These are phyloP conservation scores for Sebastes itinus DNA, from an alignment of 2,797 vertebrate species.

Conservation along the genomic window DNA sequence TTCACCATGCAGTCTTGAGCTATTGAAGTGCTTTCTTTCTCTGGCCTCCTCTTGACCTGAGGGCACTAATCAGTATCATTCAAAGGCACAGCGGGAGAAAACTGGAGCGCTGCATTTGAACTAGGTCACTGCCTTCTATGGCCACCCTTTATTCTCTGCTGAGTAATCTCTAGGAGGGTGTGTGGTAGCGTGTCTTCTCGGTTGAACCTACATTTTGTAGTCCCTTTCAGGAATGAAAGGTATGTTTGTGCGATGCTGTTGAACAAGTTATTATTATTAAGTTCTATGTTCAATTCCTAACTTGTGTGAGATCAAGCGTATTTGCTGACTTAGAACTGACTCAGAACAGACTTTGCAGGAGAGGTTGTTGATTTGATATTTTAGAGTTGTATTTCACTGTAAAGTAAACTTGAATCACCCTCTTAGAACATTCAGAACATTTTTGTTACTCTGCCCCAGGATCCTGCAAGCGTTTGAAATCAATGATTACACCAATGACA, in stretches of 20 bases:
- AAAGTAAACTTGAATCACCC: not conserved
- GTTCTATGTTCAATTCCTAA: slow-evolving; percentile 12
- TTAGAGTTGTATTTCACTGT: not conserved
- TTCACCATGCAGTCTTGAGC: not conserved
- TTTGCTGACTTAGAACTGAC: not conserved
- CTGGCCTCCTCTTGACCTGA: slow-evolving; percentile 42
- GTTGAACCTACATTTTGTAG: slow-evolving; percentile 4
- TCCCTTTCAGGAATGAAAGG: slow-evolving; percentile 32
- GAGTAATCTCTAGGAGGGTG: slow-evolving; percentile 37
- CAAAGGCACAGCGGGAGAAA: slow-evolving; percentile 56
- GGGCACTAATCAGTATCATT: slow-evolving; percentile 54
- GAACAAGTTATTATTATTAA: too few relatives aligned
- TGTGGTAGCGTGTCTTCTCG: not conserved
- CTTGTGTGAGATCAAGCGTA: not conserved
- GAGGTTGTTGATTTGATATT: not conserved
- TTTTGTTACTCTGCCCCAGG: not conserved
- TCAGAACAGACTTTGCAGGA: not conserved
- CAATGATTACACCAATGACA: not conserved
- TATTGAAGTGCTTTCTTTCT: slow-evolving; percentile 5
- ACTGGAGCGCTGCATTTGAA: slow-evolving; percentile 61
- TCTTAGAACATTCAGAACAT: not conserved
- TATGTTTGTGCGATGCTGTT: slow-evolving; percentile 20
- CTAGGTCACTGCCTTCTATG: slow-evolving; percentile 59
- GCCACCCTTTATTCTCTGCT: slow-evolving; percentile 34
- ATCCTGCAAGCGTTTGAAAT: not conserved